These are phyloP conservation scores for Micrastur ruficollis DNA, from an alignment of 2,797 vertebrate species.

Conservation along the genomic window DNA sequence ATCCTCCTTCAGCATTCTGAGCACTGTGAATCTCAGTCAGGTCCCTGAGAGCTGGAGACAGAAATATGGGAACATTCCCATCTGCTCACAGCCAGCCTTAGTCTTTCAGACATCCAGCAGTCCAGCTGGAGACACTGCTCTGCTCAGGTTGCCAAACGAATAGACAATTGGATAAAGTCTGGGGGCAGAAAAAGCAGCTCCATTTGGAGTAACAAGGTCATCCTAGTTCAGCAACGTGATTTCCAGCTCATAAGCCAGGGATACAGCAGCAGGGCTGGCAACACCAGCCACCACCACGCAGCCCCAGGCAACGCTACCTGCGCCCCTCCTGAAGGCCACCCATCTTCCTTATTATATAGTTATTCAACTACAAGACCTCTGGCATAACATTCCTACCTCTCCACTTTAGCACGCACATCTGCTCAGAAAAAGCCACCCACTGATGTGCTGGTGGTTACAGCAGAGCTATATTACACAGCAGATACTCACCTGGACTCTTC, in stretches of 20 bases:
- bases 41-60: conserved; percentile 26
- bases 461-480: neutral
- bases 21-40: neutral
- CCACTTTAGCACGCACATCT: neutral
- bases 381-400: neutral
- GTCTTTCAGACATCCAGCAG: conserved; percentile 39
- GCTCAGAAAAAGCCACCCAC: neutral
- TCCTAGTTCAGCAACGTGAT: neutral
- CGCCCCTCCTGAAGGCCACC: neutral
- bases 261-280: neutral
- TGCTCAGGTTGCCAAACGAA: conserved; percentile 35
- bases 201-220: neutral
- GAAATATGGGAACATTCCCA: neutral
- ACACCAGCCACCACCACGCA: neutral
- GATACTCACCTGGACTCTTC: neutral
- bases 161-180: conserved; percentile 11
- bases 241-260: neutral
- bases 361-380: neutral
- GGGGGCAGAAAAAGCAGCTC: neutral
- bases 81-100: conserved; percentile 8
- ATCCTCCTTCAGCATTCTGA: neutral
- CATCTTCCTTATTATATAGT: neutral
- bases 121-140: conserved; percentile 30
- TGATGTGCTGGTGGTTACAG: neutral
- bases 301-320: neutral